phyloP scores from a whole-genome alignment of 2,888 invertebrate species.

The Thecophora atra region DNA sequence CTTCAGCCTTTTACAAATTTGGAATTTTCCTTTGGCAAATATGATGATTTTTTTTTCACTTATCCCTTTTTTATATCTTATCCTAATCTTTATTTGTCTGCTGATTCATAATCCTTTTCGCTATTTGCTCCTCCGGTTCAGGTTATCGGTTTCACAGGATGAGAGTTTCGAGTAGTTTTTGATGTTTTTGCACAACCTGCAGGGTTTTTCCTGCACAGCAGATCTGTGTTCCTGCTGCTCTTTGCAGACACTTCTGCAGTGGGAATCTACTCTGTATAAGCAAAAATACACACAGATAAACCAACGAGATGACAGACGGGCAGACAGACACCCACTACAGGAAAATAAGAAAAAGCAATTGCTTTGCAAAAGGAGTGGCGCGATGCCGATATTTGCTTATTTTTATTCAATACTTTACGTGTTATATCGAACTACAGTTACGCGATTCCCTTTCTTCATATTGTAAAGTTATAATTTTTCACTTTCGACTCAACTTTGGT shows the following conservation, averaged over 20 bases:
- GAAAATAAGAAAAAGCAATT: constrained; percentile 28
- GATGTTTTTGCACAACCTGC: too few relatives aligned
- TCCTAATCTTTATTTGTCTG: not conserved
- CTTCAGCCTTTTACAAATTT: too few relatives aligned
- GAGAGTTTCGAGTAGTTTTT: not conserved
- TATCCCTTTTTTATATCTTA: not conserved
- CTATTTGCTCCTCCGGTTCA: not conserved
- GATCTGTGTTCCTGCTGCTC: not conserved
- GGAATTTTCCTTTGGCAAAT: too few relatives aligned
- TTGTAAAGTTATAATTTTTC: not conserved
- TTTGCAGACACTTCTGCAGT: constrained; percentile 26
- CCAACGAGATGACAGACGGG: constrained; percentile 6
- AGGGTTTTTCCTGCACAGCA: constrained; percentile 6
- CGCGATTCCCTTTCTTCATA: not conserved
- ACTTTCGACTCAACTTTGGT: not conserved
- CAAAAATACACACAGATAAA: not conserved
- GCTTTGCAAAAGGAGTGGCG: constrained; percentile 49
- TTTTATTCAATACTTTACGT: not conserved
- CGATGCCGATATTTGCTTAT: constrained; percentile 29
- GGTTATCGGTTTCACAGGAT: not conserved
- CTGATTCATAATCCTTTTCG: not conserved
- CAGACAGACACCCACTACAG: constrained; percentile 10
- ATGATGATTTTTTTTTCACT: too few relatives aligned
- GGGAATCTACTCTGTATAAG: constrained; percentile 19
- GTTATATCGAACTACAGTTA: not conserved